Evolutionary conservation across 2,888 invertebrate species (phyloP).

Genomic region (Epistrophe eligans): DNA sequence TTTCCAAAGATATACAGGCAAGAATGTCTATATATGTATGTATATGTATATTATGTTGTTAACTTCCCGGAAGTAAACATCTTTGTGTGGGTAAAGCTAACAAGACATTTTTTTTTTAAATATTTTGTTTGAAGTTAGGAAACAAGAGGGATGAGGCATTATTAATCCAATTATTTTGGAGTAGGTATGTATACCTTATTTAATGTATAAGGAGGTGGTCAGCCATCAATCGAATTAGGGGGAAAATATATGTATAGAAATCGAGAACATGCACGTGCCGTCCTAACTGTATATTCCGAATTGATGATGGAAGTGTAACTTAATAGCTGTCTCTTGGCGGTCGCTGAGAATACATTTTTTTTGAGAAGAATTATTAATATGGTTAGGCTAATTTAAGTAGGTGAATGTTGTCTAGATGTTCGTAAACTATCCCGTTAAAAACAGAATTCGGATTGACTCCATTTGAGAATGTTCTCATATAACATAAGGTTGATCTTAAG

Average conservation of each 20-base stretch:
- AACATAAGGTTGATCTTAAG: too few relatives aligned
- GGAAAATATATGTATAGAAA: background rate
- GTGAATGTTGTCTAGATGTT: too few relatives aligned
- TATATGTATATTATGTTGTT: background rate
- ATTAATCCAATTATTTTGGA: slow-evolving; percentile 7
- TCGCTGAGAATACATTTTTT: too few relatives aligned
- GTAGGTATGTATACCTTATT: background rate
- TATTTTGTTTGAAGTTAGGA: slow-evolving; percentile 5
- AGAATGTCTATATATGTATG: background rate
- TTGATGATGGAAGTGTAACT: background rate
- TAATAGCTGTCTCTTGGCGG: too few relatives aligned
- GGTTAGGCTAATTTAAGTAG: too few relatives aligned
- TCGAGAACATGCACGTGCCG: background rate
- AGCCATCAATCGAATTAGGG: background rate
- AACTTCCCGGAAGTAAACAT: background rate
- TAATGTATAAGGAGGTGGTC: background rate
- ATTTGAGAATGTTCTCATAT: too few relatives aligned
- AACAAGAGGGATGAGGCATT: background rate
- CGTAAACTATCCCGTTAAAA: too few relatives aligned
- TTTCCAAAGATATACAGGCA: background rate
- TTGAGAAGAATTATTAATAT: too few relatives aligned
- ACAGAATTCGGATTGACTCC: too few relatives aligned
- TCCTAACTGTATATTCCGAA: too few relatives aligned
- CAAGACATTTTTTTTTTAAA: slow-evolving; percentile 1
- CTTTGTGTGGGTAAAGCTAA: background rate